Evolutionary conservation across 2,888 invertebrate species (phyloP).

Genomic region (Lordiphosa andalusiaca): DNA sequence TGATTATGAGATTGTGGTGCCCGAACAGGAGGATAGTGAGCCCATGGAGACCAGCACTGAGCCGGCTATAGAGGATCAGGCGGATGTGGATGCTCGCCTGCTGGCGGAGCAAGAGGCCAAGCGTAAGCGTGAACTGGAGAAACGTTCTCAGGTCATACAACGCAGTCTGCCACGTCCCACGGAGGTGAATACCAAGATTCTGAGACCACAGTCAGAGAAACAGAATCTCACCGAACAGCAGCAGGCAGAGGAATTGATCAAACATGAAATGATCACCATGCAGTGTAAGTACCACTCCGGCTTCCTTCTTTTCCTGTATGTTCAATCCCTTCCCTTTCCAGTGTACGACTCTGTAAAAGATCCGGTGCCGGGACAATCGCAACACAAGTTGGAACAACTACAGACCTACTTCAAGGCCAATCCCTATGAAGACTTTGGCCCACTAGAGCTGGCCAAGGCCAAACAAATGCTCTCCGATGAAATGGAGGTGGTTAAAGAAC

Average conservation of each 20-base stretch:
- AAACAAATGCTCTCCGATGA: conserved; percentile 87
- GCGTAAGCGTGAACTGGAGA: conserved; percentile 83
- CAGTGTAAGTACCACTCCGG: conserved; percentile 83
- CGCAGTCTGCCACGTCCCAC: conserved; percentile 90
- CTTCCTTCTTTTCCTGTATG: no score
- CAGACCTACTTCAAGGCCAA: conserved; percentile 92
- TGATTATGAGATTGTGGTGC: conserved; percentile 99
- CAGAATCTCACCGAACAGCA: conserved; percentile 92
- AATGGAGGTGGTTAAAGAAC: conserved; percentile 93
- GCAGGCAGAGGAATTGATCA: conserved; percentile 97
- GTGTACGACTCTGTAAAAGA: conserved; percentile 92
- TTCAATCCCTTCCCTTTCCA: conserved; percentile 2
- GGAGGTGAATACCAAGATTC: conserved; percentile 91
- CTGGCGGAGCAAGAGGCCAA: conserved; percentile 86
- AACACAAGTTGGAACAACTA: conserved; percentile 83
- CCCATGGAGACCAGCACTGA: conserved; percentile 79
- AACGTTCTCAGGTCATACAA: conserved; percentile 93
- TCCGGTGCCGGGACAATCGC: conserved; percentile 82
- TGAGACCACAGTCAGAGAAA: conserved; percentile 88
- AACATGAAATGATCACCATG: conserved; percentile 98
- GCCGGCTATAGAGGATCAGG: conserved; percentile 89
- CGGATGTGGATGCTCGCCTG: conserved; percentile 88
- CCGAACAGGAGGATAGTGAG: conserved; percentile 86
- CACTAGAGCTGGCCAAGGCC: conserved; percentile 86
- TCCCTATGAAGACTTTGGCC: conserved; percentile 88